Base-by-base conservation (phyloP, 2,888 invertebrate species). In the Archaeoteleia sp. region DNA sequence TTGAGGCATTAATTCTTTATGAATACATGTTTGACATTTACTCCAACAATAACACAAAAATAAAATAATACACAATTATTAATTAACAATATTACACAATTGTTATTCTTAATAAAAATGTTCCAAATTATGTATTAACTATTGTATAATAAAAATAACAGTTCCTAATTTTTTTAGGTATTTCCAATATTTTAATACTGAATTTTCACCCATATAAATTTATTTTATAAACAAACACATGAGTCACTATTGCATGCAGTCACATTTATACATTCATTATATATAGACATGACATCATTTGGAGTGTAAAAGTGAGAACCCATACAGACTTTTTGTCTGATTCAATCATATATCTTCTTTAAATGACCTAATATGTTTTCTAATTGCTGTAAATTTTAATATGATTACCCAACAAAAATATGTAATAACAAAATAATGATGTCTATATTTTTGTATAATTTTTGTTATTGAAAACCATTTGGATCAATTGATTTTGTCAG, bases 261-360 rank as follows among this genome's bases (percentile, higher is more conserved):
- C 57, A 39, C 48, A 49, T 37, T 55, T 53, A 25, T 61, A 30
- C 13, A 23, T 35, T 29, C 9, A 67, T 58, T 66, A 65, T 61
- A 69, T 66, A 68, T 68, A 68, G 68, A 58, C 54, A 70, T 70
- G 70, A 70, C 70, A 70, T 70, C 65, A 69, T 69, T 69, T 58
- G 34, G 23, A 1, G 12, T 23, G 43, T 42, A 49, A 43, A 65
- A 45, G 57, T 46, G 58, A 43, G 43, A 48, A 25, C 27, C 12
- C 30, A 30, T 9, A n/a, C n/a, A n/a, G 20, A 14, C 12, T 53
- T 58, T 65, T 46, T 45, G 42, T 12, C 40, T 58, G 29, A 27
- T 20, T 29, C 27, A 25, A n/a, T n/a, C n/a, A n/a, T n/a, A n/a
- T n/a, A n/a, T n/a, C n/a, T n/a, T n/a, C n/a, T n/a, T n/a, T n/a